Evolutionary conservation across 2,888 invertebrate genomes (phyloP).

Genomic region (Hemicrepidius hirtus): DNA sequence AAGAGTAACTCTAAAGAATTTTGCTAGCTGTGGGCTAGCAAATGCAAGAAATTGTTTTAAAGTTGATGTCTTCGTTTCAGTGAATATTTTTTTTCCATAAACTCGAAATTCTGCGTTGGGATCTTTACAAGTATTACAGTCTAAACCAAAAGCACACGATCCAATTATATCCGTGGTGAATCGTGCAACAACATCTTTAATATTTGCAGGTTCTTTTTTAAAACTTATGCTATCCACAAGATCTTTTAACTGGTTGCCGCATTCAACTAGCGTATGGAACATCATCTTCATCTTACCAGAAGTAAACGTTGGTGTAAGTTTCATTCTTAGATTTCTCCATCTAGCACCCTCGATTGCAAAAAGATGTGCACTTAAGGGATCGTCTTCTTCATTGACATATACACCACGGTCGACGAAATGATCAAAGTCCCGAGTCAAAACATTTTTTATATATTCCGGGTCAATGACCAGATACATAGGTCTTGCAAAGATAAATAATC

Average conservation of each 20-base stretch:
- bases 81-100: neutral
- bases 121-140: conserved; percentile 45
- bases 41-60: conserved; percentile 46
- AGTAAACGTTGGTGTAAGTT: conserved; percentile 75
- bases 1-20: neutral
- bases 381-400: conserved; percentile 66
- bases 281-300: conserved; percentile 77
- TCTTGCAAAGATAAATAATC: conserved; percentile 26
- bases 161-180: neutral
- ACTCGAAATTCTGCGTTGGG: conserved; percentile 40
- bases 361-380: conserved; percentile 75
- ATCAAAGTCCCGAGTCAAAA: conserved; percentile 76
- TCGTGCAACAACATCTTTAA: conserved; percentile 1
- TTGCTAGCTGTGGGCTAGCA: conserved; percentile 37
- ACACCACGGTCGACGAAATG: conserved; percentile 77
- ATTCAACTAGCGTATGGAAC: conserved; percentile 76
- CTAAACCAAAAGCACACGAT: neutral
- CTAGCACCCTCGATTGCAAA: conserved; percentile 73
- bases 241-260: conserved; percentile 73
- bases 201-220: conserved; percentile 50
- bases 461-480: conserved; percentile 45
- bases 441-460: conserved; percentile 60
- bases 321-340: conserved; percentile 77
- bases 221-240: conserved; percentile 66
- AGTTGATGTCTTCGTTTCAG: conserved; percentile 65